These are phyloP conservation scores for Diorhabda elongata DNA, from an alignment of 1,140 invertebrate genomes.

Conservation along the genomic window DNA sequence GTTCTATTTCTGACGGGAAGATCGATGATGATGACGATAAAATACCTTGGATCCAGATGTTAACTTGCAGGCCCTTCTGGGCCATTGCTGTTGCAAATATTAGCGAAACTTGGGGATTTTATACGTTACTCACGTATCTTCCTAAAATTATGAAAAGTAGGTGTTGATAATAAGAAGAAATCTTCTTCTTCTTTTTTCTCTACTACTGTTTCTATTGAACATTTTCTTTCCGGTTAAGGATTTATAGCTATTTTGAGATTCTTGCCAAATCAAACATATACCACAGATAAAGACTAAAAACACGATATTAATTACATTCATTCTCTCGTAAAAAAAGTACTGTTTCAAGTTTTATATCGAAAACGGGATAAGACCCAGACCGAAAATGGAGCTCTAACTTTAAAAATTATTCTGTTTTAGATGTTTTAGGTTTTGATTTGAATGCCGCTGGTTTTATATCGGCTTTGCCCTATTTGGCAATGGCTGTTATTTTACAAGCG, in stretches of 20 bases:
- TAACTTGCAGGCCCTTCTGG: slow-evolving; percentile 82
- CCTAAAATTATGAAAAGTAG: slow-evolving; percentile 83
- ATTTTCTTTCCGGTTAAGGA: too few relatives aligned
- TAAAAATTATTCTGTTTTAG: too few relatives aligned
- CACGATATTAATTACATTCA: too few relatives aligned
- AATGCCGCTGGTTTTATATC: slow-evolving; percentile 75
- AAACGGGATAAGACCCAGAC: too few relatives aligned
- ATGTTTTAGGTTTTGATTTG: slow-evolving; percentile 48
- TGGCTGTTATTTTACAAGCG: slow-evolving; percentile 74
- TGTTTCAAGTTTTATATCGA: too few relatives aligned
- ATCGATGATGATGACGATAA: slow-evolving; percentile 51
- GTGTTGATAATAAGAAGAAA: background rate
- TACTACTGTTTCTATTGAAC: background rate
- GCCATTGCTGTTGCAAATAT: slow-evolving; percentile 77
- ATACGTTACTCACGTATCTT: slow-evolving; percentile 82
- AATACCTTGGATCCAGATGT: slow-evolving; percentile 76
- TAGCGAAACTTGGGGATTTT: slow-evolving; percentile 87
- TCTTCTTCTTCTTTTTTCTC: background rate
- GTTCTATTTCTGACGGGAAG: slow-evolving; percentile 31
- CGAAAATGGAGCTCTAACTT: too few relatives aligned
- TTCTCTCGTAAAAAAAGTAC: too few relatives aligned
- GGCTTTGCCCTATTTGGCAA: slow-evolving; percentile 80
- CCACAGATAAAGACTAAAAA: too few relatives aligned
- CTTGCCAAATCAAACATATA: too few relatives aligned
- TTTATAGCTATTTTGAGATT: too few relatives aligned